Base-by-base conservation (phyloP, 2,888 invertebrate genomes). In the Polydesmus complanatus region DNA sequence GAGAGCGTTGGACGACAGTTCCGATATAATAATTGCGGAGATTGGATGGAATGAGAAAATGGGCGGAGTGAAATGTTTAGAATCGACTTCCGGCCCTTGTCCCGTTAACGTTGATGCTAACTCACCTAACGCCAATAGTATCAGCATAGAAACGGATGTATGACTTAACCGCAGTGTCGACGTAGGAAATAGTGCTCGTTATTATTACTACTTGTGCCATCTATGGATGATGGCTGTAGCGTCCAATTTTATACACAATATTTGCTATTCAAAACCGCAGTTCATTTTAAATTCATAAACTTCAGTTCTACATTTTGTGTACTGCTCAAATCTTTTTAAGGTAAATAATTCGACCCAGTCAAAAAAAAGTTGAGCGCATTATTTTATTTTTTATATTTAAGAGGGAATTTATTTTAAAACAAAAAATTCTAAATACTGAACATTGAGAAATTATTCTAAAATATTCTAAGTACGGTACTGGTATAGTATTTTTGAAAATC, bases 1-100 rank as follows among this genome's bases (percentile, higher is more conserved):
- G 67, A 81, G 90, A 11, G 53, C 23, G 71, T 84, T 88, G 75
- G 90, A 90, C 21, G 86, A 85, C 68, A 86, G 88, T 68, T 92
- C 92, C 69, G 92, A 93, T 74, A 85, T 88, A 77, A 88, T 90
- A 83, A 93, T 93, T 77, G 80, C 92, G 74, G 92, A 92, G 72
- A 92, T 93, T 11, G 27, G 37, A 37, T 37, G 37, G 37, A 37
- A 37, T 37, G 37, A 37, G 8, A 37, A 37, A 14, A 14, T 37
- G 37, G 14, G 5, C 5, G 14, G 5, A 14, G 37, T 14, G 8
- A 37, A 37, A 37, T 37, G 37, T 37, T 5, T 5, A 5, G 37
- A 37, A 37, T 37, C 37, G 14, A 37, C 37, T 14, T 37, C 37
- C 14, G 37, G 8, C 14, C 14, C 14, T 8, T 14, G 37, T 37